Conservation (phyloP, 2,797 vertebrate species). For the Chiloscyllium punctatum region DNA sequence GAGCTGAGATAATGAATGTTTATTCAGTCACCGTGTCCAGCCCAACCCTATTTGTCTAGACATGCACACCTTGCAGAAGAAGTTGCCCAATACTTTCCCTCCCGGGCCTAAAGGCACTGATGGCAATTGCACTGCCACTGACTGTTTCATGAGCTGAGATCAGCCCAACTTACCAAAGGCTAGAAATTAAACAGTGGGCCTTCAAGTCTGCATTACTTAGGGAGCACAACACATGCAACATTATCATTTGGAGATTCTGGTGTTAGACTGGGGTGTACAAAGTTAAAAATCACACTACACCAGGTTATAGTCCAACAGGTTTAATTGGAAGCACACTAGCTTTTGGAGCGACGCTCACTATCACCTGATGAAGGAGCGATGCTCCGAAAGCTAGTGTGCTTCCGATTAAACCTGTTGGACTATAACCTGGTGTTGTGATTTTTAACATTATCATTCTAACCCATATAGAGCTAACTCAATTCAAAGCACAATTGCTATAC, state of each 20-base stretch:
- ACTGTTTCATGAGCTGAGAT: background rate
- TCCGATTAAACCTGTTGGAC: background rate
- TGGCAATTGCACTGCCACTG: background rate
- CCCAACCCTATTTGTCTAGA: background rate
- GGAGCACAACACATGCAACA: background rate
- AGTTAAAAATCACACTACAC: too few relatives aligned
- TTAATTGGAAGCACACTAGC: too few relatives aligned
- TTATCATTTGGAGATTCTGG: background rate
- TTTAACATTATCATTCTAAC: background rate
- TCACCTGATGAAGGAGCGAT: too few relatives aligned
- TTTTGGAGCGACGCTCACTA: too few relatives aligned
- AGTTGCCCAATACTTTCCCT: background rate
- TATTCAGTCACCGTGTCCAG: background rate
- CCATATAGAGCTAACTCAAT: background rate
- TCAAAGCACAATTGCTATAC: background rate
- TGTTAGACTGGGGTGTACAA: too few relatives aligned
- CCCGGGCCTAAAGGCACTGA: background rate
- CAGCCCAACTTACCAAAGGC: background rate
- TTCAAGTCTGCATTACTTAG: background rate
- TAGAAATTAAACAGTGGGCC: background rate
- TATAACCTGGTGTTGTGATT: too few relatives aligned
- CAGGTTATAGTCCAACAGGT: too few relatives aligned
- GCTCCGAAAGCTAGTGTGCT: too few relatives aligned
- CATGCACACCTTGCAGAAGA: background rate
- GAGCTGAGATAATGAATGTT: background rate